These are phyloP conservation scores for Microcebus lehilahytsara DNA, from an alignment of 2,113 vertebrate genomes.

Conservation along the genomic window DNA sequence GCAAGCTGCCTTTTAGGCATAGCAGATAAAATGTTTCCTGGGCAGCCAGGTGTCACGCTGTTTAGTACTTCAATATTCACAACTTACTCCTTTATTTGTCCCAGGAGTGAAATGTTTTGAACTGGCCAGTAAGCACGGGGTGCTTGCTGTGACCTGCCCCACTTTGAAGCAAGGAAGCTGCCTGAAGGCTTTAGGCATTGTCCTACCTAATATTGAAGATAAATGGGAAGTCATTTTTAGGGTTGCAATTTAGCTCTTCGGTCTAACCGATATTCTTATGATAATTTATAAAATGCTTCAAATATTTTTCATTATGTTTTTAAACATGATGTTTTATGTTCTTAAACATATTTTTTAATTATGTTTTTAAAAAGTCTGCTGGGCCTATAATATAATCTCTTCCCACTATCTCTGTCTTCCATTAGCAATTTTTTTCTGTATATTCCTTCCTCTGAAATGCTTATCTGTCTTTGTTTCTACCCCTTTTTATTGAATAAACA, in stretches of 20 bases:
- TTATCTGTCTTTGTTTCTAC: background rate
- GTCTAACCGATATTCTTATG: background rate
- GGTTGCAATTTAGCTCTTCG: background rate
- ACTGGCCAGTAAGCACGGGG: conserved; percentile 31
- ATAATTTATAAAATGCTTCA: conserved; percentile 15
- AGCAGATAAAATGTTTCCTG: conserved; percentile 49
- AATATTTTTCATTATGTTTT: background rate
- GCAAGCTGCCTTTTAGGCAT: conserved; percentile 51
- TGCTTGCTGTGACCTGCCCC: conserved; percentile 56
- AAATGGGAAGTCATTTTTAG: background rate
- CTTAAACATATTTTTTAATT: background rate
- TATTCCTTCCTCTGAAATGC: background rate
- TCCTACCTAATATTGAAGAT: background rate
- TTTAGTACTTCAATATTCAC: conserved; percentile 49
- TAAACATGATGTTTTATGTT: background rate
- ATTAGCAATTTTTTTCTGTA: background rate
- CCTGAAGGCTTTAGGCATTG: background rate
- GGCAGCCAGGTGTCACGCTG: conserved; percentile 50
- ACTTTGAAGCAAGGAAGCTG: conserved; percentile 28
- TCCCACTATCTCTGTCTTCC: background rate
- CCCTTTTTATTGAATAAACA: background rate
- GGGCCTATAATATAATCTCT: background rate
- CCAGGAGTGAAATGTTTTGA: conserved; percentile 50
- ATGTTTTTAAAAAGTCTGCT: background rate
- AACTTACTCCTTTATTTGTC: conserved; percentile 32